These are phyloP conservation scores for Barnardius zonarius DNA, from an alignment of 2,113 vertebrate species.

Conservation along the genomic window DNA sequence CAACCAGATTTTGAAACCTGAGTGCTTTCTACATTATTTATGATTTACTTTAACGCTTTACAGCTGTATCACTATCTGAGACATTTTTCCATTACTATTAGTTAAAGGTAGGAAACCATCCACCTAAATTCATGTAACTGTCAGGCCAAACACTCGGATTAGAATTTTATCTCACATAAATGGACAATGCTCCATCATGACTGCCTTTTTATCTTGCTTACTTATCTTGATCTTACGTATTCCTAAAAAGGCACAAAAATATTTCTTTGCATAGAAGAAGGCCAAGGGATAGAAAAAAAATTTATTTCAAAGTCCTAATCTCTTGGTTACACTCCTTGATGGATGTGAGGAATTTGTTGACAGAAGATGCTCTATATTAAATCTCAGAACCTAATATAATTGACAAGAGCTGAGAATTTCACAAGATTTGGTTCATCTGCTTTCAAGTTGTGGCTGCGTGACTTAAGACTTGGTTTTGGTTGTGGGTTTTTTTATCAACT, in stretches of 20 bases:
- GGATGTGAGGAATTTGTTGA: slow-evolving; percentile 7
- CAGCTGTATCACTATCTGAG: not conserved
- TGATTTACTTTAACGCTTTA: not conserved
- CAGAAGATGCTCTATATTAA: slow-evolving; percentile 26
- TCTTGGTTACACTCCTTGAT: not conserved
- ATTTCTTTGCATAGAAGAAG: not conserved
- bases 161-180: not conserved
- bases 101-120: not conserved
- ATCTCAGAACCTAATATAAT: not conserved
- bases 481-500: not conserved
- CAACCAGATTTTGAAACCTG: not conserved
- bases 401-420: slow-evolving; percentile 30
- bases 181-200: not conserved
- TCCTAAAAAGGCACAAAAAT: not conserved
- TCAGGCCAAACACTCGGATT: not conserved
- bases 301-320: not conserved
- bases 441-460: not conserved
- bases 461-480: not conserved
- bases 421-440: slow-evolving; percentile 30
- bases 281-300: not conserved
- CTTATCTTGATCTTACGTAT: not conserved
- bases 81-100: not conserved
- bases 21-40: not conserved
- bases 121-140: not conserved
- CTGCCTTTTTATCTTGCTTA: not conserved